Percentiles rank a stretch among this genome's conserved stretches.
These are phyloP conservation scores for Patella ulyssiponensis DNA, from an alignment of 2,888 invertebrate species.

Conservation along the genomic window DNA sequence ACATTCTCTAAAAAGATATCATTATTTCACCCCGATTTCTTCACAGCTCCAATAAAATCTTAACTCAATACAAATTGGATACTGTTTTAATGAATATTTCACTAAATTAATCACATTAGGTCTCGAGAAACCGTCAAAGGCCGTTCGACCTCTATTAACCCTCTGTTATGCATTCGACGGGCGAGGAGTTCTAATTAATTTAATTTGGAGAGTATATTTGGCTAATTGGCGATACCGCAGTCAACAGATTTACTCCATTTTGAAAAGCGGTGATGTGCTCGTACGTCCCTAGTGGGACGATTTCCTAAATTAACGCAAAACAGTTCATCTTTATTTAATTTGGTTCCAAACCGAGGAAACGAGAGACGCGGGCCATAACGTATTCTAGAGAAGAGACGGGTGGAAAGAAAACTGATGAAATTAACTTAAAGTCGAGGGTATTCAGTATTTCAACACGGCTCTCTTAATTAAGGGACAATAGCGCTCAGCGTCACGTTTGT, in stretches of 20 bases:
- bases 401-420: constrained; percentile 31
- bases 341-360: neutral
- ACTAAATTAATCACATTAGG: constrained; percentile 59
- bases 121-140: constrained; percentile 27
- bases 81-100: constrained; percentile 57
- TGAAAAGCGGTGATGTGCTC: constrained; percentile 21
- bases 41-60: constrained; percentile 20
- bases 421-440: constrained; percentile 24
- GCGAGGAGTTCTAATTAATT: constrained; percentile 45
- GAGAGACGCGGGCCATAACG: too few species aligned
- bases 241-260: neutral
- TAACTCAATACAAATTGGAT: constrained; percentile 47
- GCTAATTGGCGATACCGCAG: constrained; percentile 44
- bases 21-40: too few species aligned
- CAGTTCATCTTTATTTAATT: constrained; percentile 40
- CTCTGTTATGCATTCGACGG: constrained; percentile 35
- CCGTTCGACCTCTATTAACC: constrained; percentile 39
- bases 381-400: constrained; percentile 15
- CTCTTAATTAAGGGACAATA: too few species aligned
- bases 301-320: constrained; percentile 41
- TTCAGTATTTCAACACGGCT: neutral
- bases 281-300: constrained; percentile 29
- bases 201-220: constrained; percentile 47
- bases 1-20: too few species aligned
- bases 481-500: too few species aligned